phyloP scores from a whole-genome alignment of 1,140 invertebrate species.

The Glossosoma conforme region DNA sequence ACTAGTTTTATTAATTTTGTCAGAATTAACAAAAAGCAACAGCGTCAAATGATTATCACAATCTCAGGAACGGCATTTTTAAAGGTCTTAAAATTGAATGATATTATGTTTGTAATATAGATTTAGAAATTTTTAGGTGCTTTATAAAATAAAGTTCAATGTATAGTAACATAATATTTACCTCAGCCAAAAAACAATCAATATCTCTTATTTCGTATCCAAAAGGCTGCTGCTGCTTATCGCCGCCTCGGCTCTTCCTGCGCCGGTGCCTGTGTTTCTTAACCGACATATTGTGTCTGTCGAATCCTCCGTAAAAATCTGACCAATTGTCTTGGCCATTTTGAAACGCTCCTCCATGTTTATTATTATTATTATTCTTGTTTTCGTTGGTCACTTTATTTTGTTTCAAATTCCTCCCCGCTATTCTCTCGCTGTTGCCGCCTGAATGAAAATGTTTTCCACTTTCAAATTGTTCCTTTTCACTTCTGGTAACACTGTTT shows the following conservation, averaged over 20 bases:
- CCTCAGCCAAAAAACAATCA: slow-evolving; percentile 67
- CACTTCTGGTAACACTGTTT: slow-evolving; percentile 8
- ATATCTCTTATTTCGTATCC: slow-evolving; percentile 72
- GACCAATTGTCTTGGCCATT: slow-evolving; percentile 18
- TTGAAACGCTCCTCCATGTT: slow-evolving; percentile 6
- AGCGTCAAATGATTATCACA: too few species aligned
- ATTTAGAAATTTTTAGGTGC: neutral
- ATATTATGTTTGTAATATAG: too few species aligned
- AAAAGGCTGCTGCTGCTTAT: slow-evolving; percentile 46
- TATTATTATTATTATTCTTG: slow-evolving; percentile 6
- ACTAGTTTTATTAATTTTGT: too few species aligned
- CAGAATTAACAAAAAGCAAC: too few species aligned
- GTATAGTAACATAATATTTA: slow-evolving; percentile 34
- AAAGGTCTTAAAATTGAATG: too few species aligned
- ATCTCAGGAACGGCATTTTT: too few species aligned
- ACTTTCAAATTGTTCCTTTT: slow-evolving; percentile 18
- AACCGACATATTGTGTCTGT: slow-evolving; percentile 30
- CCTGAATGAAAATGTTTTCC: slow-evolving; percentile 4
- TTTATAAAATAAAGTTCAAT: slow-evolving; percentile 7
- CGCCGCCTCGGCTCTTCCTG: slow-evolving; percentile 40
- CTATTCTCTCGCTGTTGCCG: slow-evolving; percentile 9
- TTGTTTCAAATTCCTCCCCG: slow-evolving; percentile 21
- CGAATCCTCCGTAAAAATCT: slow-evolving; percentile 16
- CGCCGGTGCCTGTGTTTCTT: slow-evolving; percentile 36
- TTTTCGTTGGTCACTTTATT: slow-evolving; percentile 13